Base-by-base conservation (phyloP, 1,140 invertebrate species). In the Lamellibrachia luymesi region DNA sequence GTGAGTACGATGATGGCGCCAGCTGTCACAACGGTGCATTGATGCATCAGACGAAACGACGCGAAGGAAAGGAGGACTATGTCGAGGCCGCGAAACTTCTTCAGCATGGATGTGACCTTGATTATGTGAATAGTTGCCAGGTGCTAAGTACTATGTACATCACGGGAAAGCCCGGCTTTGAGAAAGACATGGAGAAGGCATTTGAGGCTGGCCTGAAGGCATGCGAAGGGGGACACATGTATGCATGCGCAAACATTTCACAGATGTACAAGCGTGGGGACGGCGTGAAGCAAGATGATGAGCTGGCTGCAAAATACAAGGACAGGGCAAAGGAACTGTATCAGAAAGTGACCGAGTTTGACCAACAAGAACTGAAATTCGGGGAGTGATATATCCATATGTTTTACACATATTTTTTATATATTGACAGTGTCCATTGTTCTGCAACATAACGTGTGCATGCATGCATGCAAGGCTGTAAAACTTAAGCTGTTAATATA, bases 221-320 rank as follows among this genome's bases (percentile, higher is more conserved):
- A 0, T 99, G 98, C 96, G 97, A 98, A 94, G 95, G 97, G 13
- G 97, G 97, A 4, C 98, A 98, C 95, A 97, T 98, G 93, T 98
- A 98, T 95, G 98, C 98, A 2, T 99, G 98, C 97, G 97, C 97
- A 0, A 99, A 99, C 97, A 95, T 99, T 2, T 98, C 98, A 94
- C 97, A 98, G 94, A 98, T 98, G 98, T 98, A 98, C 95, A 94
- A 94, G 90, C 96, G 95, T 94, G 97, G 97, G 25, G 96, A 97
- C 91, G 97, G 98, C 1, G 97, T 97, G 1, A 97, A 97, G 92
- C 97, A 98, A 95, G 97, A 98, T 96, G 93, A 96, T 90, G 97
- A 97, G 93, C 95, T 98, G 94, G 97, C 98, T 0, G 97, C 98
- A 80, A 97, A 97, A 90, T 98, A 97, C 94, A 98, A 97, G 95